These are phyloP conservation scores for Kryphioiulus occultus DNA, from an alignment of 2,888 invertebrate genomes.

Conservation along the genomic window DNA sequence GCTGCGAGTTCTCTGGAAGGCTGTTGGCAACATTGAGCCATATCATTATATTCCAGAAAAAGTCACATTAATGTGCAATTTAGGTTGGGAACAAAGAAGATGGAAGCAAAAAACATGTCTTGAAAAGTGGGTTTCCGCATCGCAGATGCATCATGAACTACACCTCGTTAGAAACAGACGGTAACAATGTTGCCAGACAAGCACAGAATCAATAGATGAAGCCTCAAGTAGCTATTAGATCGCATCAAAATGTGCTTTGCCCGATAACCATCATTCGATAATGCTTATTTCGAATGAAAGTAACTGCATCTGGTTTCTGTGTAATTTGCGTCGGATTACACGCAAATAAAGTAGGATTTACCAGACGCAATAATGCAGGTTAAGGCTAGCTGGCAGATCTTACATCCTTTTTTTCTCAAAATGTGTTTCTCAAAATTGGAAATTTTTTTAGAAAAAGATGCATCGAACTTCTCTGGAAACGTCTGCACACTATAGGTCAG, in stretches of 20 bases:
- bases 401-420: too few species aligned
- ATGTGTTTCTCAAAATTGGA: too few species aligned
- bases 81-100: constrained; percentile 17
- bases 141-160: background rate
- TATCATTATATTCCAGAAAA: constrained; percentile 31
- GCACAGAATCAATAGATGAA: background rate
- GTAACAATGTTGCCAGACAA: background rate
- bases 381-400: too few species aligned
- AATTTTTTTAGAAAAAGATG: too few species aligned
- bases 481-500: too few species aligned
- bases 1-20: background rate
- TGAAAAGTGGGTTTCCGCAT: background rate
- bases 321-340: background rate
- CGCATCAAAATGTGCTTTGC: too few species aligned
- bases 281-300: background rate
- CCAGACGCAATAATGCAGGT: background rate
- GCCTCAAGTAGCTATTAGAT: background rate
- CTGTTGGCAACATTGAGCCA: background rate
- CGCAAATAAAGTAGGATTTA: background rate
- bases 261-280: background rate
- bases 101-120: background rate
- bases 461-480: too few species aligned
- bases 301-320: background rate
- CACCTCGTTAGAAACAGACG: background rate
- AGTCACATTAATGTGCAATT: constrained; percentile 31